These are phyloP conservation scores for Drepana falcataria DNA, from an alignment of 2,888 invertebrate genomes.

Conservation along the genomic window DNA sequence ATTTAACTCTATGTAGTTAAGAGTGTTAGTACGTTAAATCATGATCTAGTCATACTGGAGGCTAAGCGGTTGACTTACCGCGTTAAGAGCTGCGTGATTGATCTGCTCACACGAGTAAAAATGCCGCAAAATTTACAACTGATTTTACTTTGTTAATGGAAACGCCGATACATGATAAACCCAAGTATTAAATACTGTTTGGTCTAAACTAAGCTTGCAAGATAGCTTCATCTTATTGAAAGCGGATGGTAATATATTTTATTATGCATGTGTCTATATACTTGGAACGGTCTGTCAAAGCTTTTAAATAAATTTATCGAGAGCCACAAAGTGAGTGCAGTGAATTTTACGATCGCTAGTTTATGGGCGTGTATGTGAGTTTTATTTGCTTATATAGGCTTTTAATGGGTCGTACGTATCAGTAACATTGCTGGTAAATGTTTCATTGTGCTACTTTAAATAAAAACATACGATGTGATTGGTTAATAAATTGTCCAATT, in stretches of 20 bases:
- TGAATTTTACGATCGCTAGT: constrained; percentile 59
- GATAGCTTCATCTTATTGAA: no score
- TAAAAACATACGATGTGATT: constrained; percentile 8
- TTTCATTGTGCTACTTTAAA: constrained; percentile 13
- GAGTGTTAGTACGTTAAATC: no score
- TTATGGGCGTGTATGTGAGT: constrained; percentile 58
- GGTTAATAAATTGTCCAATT: neutral
- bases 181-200: no score
- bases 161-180: no score
- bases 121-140: no score
- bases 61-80: no score
- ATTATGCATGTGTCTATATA: constrained; percentile 17
- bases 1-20: no score
- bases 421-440: constrained; percentile 45
- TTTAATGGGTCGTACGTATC: constrained; percentile 63
- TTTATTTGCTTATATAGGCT: constrained; percentile 66
- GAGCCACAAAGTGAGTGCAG: constrained; percentile 61
- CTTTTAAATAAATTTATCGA: constrained; percentile 53
- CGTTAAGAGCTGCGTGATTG: no score
- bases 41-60: no score
- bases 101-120: no score
- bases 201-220: no score
- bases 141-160: no score
- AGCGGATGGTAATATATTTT: neutral
- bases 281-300: constrained; percentile 34